phyloP scores from a whole-genome alignment of 1,140 invertebrate genomes.

The Trichomalopsis sarcophagae region DNA sequence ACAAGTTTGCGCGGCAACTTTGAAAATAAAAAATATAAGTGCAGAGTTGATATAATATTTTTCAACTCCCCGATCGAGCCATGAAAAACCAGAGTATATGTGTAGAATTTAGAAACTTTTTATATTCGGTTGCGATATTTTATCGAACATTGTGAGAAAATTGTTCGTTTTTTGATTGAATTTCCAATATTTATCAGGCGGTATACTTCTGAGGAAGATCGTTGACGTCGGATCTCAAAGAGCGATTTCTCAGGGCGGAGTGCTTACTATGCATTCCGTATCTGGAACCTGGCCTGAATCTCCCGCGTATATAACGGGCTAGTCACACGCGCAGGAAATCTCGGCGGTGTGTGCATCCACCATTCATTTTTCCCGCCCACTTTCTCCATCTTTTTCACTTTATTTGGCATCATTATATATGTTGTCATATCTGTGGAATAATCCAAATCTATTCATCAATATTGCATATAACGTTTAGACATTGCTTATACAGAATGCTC shows the following conservation, averaged over 20 bases:
- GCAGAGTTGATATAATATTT: background rate
- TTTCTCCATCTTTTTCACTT: background rate
- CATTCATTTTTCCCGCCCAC: background rate
- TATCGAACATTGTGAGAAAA: too few relatives aligned
- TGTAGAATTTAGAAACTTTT: too few relatives aligned
- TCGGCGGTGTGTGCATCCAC: background rate
- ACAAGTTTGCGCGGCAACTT: background rate
- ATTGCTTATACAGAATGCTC: too few relatives aligned
- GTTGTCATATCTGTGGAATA: too few relatives aligned
- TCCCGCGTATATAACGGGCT: background rate
- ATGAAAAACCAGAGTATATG: too few relatives aligned
- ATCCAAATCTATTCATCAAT: too few relatives aligned
- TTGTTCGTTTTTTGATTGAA: background rate
- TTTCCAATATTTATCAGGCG: background rate
- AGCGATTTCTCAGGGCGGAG: background rate
- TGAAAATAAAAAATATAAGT: background rate
- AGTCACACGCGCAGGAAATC: background rate
- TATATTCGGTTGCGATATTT: too few relatives aligned
- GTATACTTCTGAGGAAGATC: background rate
- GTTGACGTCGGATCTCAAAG: background rate
- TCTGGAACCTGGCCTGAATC: background rate
- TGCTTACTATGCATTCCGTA: slow-evolving; percentile 27
- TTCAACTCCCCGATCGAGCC: background rate
- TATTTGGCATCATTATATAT: too few relatives aligned
- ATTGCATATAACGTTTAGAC: too few relatives aligned